Conservation (phyloP, 2,797 vertebrate genomes). For the Bufotes viridis region DNA sequence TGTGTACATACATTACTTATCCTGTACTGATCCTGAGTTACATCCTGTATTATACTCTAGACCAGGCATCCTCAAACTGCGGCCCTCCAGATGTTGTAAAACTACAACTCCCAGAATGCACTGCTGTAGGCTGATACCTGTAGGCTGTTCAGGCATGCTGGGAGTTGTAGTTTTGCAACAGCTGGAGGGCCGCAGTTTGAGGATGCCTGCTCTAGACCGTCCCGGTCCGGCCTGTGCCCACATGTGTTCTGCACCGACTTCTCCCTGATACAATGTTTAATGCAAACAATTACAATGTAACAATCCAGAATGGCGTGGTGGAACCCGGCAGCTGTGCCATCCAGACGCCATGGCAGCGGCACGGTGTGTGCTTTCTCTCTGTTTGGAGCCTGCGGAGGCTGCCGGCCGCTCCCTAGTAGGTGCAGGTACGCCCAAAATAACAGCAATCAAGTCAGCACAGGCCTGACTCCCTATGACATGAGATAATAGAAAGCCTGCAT, state of each 20-base stretch:
- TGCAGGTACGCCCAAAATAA: conserved; percentile 38
- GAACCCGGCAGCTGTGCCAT: background rate
- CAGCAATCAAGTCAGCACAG: conserved; percentile 31
- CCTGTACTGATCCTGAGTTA: no score
- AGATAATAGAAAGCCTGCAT: conserved; percentile 4
- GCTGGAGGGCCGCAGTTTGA: no score
- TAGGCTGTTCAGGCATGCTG: no score
- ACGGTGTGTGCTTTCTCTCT: background rate
- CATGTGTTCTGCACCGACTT: background rate
- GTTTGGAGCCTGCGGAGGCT: background rate
- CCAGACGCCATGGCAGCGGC: conserved; percentile 1
- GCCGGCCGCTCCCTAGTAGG: background rate
- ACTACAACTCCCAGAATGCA: no score
- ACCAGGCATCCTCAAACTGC: no score
- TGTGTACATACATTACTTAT: no score
- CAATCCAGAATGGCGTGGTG: background rate
- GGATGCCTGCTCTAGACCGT: no score
- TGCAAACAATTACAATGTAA: background rate
- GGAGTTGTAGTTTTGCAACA: no score
- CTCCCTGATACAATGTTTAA: background rate
- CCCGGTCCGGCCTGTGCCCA: background rate
- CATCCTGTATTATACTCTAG: no score
- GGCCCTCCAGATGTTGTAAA: no score
- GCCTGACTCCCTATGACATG: background rate
- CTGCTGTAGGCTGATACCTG: no score